Evolutionary conservation across 2,888 invertebrate genomes (phyloP).

Genomic region (Athetis lepigone): DNA sequence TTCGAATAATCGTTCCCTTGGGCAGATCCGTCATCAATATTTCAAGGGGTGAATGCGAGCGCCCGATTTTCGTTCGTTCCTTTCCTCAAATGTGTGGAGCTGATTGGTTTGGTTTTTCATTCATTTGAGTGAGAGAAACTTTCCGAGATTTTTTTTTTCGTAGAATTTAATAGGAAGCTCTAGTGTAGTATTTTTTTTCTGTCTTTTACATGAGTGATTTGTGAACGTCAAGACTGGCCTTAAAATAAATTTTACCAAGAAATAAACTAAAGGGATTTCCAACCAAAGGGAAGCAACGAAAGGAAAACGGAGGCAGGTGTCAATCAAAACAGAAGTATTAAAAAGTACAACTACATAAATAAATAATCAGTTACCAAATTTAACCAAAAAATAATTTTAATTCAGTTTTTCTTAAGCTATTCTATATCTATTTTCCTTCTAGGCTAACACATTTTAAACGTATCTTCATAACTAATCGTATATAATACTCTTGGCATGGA

Average conservation of each 20-base stretch:
- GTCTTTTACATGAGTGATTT: not conserved
- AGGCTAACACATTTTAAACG: no score
- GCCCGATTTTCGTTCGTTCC: slow-evolving; percentile 74
- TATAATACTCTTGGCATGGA: no score
- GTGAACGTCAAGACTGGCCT: not conserved
- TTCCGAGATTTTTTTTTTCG: slow-evolving; percentile 8
- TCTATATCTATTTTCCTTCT: no score
- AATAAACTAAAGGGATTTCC: not conserved
- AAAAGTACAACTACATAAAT: no score
- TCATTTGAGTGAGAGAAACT: slow-evolving; percentile 67
- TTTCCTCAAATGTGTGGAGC: slow-evolving; percentile 68
- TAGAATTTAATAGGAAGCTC: not conserved
- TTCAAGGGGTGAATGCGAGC: slow-evolving; percentile 77
- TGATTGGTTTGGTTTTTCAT: slow-evolving; percentile 74
- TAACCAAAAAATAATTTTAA: no score
- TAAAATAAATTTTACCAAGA: no score
- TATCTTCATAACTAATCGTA: no score
- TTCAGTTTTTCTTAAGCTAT: no score
- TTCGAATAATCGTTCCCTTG: slow-evolving; percentile 79
- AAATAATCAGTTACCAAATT: no score
- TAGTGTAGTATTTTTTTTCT: not conserved
- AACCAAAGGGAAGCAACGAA: no score
- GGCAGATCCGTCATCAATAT: slow-evolving; percentile 82
- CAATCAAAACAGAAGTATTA: no score
- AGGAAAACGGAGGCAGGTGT: no score